These are phyloP conservation scores for Mesitornis unicolor DNA, from an alignment of 2,113 vertebrate species.

Conservation along the genomic window DNA sequence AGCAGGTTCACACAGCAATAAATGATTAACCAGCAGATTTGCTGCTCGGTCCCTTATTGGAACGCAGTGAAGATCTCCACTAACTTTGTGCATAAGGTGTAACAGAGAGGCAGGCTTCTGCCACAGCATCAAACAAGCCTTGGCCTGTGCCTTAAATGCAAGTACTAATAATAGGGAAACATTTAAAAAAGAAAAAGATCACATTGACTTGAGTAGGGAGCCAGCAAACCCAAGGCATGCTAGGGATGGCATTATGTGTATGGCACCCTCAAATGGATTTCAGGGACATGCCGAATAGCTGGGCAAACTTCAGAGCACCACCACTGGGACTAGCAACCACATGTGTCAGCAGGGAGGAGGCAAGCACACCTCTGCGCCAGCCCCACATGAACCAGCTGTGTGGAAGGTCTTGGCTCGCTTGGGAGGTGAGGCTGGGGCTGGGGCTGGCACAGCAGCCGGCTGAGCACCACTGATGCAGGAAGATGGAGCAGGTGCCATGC, in stretches of 20 bases:
- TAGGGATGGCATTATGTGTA: neutral
- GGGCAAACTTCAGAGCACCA: fast-evolving
- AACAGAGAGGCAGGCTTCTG: neutral
- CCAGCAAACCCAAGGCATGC: neutral
- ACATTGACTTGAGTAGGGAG: neutral
- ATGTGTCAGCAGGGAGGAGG: neutral
- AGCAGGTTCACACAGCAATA: conserved; percentile 48
- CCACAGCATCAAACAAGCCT: neutral
- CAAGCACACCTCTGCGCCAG: neutral
- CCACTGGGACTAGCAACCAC: neutral
- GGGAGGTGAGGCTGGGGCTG: neutral
- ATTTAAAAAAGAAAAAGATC: neutral
- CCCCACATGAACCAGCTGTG: neutral
- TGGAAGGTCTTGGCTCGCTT: neutral
- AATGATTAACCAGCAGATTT: conserved; percentile 55
- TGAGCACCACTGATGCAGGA: neutral
- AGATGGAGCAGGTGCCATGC: neutral
- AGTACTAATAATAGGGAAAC: neutral
- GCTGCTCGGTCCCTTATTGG: neutral
- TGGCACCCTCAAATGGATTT: neutral
- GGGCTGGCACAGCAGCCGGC: neutral
- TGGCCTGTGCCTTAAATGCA: neutral
- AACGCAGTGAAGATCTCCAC: conserved; percentile 1
- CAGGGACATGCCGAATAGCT: neutral
- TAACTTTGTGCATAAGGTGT: neutral